A percentile compares a stretch with the other conserved stretches of the same genome.
phyloP scores from a whole-genome alignment of 92 coral and sea anemone genomes.

The Bergia puertoricense region DNA sequence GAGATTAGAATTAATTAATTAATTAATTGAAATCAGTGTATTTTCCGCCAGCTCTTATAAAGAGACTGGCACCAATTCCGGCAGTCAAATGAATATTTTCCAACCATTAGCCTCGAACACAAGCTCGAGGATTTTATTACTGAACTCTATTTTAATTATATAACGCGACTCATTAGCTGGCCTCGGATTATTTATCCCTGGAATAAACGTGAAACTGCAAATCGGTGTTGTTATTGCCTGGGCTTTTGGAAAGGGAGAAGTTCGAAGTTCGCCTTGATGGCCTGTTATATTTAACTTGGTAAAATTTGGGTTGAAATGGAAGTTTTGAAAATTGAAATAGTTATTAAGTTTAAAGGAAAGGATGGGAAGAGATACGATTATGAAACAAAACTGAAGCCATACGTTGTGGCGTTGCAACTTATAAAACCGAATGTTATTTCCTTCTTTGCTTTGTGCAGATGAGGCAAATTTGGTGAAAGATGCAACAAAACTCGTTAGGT shows the following conservation, averaged over 20 bases:
- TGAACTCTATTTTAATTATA: conserved; percentile 40
- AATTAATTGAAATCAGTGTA: conserved; percentile 20
- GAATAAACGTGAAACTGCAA: conserved; percentile 32
- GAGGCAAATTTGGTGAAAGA: too few species aligned
- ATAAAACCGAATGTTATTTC: too few species aligned
- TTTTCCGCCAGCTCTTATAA: conserved; percentile 20
- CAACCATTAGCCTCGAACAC: background rate
- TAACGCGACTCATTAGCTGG: background rate
- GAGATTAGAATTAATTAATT: conserved; percentile 24
- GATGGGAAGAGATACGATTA: too few species aligned
- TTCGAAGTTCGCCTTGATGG: too few species aligned
- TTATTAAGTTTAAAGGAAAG: too few species aligned
- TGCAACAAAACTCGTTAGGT: too few species aligned
- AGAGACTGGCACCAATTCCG: background rate
- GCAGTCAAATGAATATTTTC: conserved; percentile 30
- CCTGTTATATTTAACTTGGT: too few species aligned
- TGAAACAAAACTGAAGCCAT: too few species aligned
- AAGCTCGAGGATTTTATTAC: conserved; percentile 21
- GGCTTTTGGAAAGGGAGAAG: background rate
- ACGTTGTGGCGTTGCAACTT: too few species aligned
- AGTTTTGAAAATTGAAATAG: too few species aligned
- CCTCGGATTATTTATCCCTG: conserved; percentile 39
- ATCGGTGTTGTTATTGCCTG: background rate
- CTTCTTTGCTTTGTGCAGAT: too few species aligned
- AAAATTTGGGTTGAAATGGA: too few species aligned